Evolutionary conservation across 2,888 invertebrate species (phyloP), one percentile per base, ranked within the genome.

Genomic region (Pseudoips prasinana): DNA sequence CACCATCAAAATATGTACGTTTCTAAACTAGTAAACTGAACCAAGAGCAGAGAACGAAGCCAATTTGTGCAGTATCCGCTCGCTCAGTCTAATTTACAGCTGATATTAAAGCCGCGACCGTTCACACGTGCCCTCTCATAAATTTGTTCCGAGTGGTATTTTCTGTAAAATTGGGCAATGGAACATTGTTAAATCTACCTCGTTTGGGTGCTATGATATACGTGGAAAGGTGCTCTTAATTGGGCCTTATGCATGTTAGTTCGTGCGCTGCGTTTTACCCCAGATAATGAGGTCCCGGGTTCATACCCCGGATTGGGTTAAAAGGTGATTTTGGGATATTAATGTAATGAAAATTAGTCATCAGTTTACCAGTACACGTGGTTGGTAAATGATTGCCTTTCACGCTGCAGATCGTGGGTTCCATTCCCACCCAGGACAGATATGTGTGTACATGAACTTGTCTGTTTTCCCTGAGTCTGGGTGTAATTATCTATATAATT

Each of bases 71-170:
- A 55, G 50, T 51, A 50, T 58, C 39, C 54, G 46, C 54, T 53
- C 57, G 58, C 59, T 53, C 58, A 55, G 51, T 61, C 70, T 77
- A 75, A 78, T 79, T 79, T 73, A 78, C 67, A 70, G 63, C 73
- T 58, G 72, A 77, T 75, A 78, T 77, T 78, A 78, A 77, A 78
- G 75, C 75, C 76, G 61, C 74, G 64, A 60, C 53, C 55, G 64
- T 70, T 68, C 70, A 72, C 73, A 69, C 67, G 70, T 75, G 71
- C 61, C 55, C 58, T 51, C 47, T 56, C 67, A 66, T 71, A 70
- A 70, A 69, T 68, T 68, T 20, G 20, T 20, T 20, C 20, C 44
- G 42, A 40, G 39, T 33, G 34, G 36, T 46, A 54, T 32, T 42
- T 46, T 51, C 39, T 30, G 29, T 45, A 40, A 57, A 58, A 54